Evolutionary conservation across 2,113 vertebrate species (phyloP).

Genomic region (Prunella fulvescens): DNA sequence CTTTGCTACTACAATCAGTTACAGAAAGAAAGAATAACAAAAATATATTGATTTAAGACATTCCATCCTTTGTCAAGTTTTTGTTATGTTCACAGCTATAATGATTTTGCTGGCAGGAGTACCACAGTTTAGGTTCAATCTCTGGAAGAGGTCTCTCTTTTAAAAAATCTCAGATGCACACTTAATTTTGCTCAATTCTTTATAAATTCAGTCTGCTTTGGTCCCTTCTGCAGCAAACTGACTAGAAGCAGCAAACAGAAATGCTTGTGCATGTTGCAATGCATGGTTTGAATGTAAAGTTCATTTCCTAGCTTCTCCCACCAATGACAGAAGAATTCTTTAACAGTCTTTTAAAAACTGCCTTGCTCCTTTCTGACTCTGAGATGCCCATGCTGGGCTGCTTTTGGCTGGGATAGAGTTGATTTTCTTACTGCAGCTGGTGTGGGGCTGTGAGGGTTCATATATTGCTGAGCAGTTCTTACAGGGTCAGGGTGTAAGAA

Average conservation of each 20-base stretch:
- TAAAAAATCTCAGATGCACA: not conserved
- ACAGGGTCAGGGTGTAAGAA: not conserved
- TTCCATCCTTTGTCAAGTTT: not conserved
- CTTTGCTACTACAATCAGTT: not conserved
- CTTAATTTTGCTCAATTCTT: not conserved
- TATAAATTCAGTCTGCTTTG: not conserved
- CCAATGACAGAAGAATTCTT: not conserved
- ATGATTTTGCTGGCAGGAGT: not conserved
- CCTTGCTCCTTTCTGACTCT: not conserved
- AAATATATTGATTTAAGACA: not conserved
- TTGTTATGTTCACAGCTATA: not conserved
- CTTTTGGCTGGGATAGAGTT: not conserved
- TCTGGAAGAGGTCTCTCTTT: not conserved
- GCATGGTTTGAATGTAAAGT: not conserved
- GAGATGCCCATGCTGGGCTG: not conserved
- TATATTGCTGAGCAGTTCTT: not conserved
- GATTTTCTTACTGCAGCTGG: not conserved
- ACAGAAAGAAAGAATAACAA: not conserved
- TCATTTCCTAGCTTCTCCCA: not conserved
- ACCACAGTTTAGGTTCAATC: not conserved
- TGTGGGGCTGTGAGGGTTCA: not conserved
- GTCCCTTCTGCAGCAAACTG: not conserved
- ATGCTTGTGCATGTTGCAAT: not conserved
- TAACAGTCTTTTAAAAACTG: not conserved
- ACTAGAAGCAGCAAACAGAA: not conserved